Evolutionary conservation across 92 coral and sea anemone species (phyloP), one percentile per base, ranked within the genome.

Genomic region (Galaxea fascicularis): DNA sequence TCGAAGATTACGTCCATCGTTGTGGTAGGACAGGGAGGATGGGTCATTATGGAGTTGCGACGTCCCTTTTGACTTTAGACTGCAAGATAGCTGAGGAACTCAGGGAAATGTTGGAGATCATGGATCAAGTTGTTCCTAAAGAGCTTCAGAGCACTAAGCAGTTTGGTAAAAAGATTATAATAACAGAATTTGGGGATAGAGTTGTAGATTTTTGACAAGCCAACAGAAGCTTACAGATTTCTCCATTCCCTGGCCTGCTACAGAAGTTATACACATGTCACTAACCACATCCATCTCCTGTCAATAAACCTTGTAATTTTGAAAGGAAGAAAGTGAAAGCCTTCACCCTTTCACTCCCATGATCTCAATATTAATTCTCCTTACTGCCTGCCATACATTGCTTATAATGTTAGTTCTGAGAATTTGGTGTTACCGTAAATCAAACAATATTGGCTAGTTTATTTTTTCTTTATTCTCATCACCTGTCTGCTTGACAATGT

Each of bases 21-120:
- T 96, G 99, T 79, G 99, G 99, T 59, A 92, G 99, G 57, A 96
- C 99, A 20, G 98, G 99, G 16, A 79, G 99, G 66, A 96, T 96
- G 97, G 95, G 95, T 35, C 92, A 89, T 63, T 91, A 80, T 68
- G 99, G 99, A 69, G 39, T 92, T 64, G 96, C 98, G 78, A 92
- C 99, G 13, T 94, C 99, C 16, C 94, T 96, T 62, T 84, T 96
- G 20, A 96, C 99, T 24, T 89, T 96, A 73, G 98, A 94, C 79
- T 96, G 99, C 76, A 96, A 92, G 78, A 96, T 96, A 77, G 99
- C 99, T 12, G 92, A 88, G 65, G 92, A 89, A 66, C 92, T 96
- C 53, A 96, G 90, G 75, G 97, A 96, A 71, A 91, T 96, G 97
- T 74, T 96, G 10, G 93, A 92, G 71, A 73, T 94, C 28, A 91